Percentiles rank a stretch among this genome's conserved stretches.
Evolutionary conservation across 2,888 invertebrate species (phyloP).

Genomic region (Bhutanitis thaidina): DNA sequence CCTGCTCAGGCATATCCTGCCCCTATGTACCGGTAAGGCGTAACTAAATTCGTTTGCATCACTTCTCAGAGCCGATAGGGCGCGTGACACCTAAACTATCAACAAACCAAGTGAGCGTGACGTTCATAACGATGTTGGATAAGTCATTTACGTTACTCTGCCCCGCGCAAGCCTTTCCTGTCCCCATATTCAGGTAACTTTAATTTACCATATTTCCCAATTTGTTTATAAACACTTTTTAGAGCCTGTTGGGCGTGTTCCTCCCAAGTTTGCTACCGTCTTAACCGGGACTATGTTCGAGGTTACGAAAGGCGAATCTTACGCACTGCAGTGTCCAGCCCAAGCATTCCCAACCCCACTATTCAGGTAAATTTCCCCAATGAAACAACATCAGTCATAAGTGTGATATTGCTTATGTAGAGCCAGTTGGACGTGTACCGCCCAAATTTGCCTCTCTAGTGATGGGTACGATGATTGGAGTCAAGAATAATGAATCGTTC

Average conservation of each 20-base stretch:
- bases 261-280: conserved; percentile 79
- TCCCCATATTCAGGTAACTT: conserved; percentile 71
- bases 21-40: conserved; percentile 84
- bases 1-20: conserved; percentile 86
- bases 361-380: conserved; percentile 66
- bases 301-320: conserved; percentile 64
- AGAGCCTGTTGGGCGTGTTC: conserved; percentile 56
- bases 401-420: conserved; percentile 59
- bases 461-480: conserved; percentile 81
- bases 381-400: conserved; percentile 23
- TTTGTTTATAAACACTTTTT: conserved; percentile 30
- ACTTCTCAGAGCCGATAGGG: conserved; percentile 67
- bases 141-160: conserved; percentile 81
- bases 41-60: conserved; percentile 21
- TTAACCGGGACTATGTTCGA: conserved; percentile 78
- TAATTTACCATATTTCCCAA: conserved; percentile 30
- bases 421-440: conserved; percentile 84
- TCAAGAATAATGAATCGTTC: conserved; percentile 64
- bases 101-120: conserved; percentile 70
- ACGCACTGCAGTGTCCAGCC: conserved; percentile 82
- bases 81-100: conserved; percentile 67
- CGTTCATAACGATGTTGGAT: conserved; percentile 78
- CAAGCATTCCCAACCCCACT: conserved; percentile 82
- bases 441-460: conserved; percentile 84
- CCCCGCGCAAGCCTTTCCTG: conserved; percentile 84